Conservation (phyloP, 1,140 invertebrate genomes). For the Drosophila bifasciata region DNA sequence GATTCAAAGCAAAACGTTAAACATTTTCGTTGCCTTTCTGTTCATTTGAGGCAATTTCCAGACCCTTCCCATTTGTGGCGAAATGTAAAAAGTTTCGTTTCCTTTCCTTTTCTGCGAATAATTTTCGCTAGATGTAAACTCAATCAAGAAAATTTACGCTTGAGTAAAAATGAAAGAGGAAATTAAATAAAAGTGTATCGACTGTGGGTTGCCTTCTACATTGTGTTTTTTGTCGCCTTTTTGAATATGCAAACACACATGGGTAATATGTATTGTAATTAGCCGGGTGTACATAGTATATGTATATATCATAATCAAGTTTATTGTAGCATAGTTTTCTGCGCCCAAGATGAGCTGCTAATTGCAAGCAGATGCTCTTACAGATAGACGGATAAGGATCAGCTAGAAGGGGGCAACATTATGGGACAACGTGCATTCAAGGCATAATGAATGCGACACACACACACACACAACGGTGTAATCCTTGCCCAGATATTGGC, state of each 20-base stretch:
- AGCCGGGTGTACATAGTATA: not conserved
- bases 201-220: no score
- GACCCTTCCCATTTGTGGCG: slow-evolving; percentile 17
- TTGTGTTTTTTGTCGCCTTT: not conserved
- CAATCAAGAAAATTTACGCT: slow-evolving; percentile 32
- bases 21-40: slow-evolving; percentile 20
- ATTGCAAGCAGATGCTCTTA: not conserved
- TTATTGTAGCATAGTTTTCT: slow-evolving; percentile 23
- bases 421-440: slow-evolving; percentile 27
- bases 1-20: not conserved
- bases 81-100: slow-evolving; percentile 16
- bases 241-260: not conserved
- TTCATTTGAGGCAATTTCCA: not conserved
- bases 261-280: no score
- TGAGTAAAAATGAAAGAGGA: not conserved
- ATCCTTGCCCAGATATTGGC: slow-evolving; percentile 39
- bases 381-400: slow-evolving; percentile 17
- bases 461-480: slow-evolving; percentile 3
- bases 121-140: slow-evolving; percentile 21
- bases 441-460: slow-evolving; percentile 25
- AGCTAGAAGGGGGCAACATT: slow-evolving; percentile 9
- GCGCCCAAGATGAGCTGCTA: slow-evolving; percentile 1
- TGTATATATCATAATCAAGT: slow-evolving; percentile 8
- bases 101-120: slow-evolving; percentile 34
- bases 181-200: not conserved